Conservation (phyloP, 1,140 invertebrate species). For the Rhagoletis pomonella region DNA sequence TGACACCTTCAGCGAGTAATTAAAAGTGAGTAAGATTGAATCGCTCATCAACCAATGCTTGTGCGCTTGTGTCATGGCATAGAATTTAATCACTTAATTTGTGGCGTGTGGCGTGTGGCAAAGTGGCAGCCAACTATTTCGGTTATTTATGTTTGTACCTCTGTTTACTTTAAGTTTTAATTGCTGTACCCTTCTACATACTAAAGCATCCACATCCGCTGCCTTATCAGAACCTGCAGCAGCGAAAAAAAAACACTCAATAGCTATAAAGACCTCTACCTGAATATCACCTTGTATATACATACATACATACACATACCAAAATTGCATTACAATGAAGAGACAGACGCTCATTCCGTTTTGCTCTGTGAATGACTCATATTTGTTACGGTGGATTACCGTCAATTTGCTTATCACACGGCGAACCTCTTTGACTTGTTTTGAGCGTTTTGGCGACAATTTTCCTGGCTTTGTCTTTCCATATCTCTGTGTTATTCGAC, state of each 20-base stretch:
- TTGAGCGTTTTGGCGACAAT: constrained; percentile 38
- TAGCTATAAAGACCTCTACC: neutral
- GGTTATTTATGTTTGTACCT: neutral
- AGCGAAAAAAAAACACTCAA: neutral
- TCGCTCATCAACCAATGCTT: neutral
- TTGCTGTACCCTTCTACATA: neutral
- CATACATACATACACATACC: neutral
- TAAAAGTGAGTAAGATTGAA: constrained; percentile 33
- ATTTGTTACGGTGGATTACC: constrained; percentile 44
- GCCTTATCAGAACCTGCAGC: neutral
- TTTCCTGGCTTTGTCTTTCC: constrained; percentile 26
- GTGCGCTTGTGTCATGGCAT: neutral
- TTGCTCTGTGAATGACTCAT: constrained; percentile 16
- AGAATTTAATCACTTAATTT: constrained; percentile 48
- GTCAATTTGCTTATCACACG: constrained; percentile 32
- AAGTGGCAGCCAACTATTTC: constrained; percentile 31
- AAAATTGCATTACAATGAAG: neutral
- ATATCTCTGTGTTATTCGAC: neutral
- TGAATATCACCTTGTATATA: neutral
- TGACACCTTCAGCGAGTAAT: constrained; percentile 31
- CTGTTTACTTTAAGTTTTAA: neutral
- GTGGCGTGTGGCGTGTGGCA: constrained; percentile 15
- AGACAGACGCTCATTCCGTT: neutral
- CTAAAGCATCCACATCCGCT: neutral
- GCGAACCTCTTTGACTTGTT: neutral